Evolutionary conservation across 2,797 vertebrate genomes (phyloP).

Genomic region (Momotus momota): DNA sequence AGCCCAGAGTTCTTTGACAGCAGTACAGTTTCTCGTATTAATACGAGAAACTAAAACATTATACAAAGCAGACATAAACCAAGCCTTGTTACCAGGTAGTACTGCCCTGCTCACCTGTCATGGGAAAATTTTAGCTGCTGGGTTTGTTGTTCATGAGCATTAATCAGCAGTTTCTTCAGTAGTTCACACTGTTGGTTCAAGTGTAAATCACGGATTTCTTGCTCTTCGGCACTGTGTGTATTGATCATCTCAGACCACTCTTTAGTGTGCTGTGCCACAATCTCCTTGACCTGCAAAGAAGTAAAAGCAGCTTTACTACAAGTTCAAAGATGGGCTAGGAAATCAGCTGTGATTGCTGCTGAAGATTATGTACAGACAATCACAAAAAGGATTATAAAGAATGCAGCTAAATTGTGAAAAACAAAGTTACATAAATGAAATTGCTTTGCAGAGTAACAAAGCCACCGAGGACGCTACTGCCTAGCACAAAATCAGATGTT

Average conservation of each 20-base stretch:
- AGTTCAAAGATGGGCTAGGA: neutral
- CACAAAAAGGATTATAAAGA: neutral
- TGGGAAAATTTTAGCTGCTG: constrained; percentile 94
- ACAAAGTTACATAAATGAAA: neutral
- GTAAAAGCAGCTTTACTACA: neutral
- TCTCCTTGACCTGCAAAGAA: constrained; percentile 90
- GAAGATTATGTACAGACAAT: neutral
- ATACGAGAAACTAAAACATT: neutral
- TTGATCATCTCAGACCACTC: constrained; percentile 98
- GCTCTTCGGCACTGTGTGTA: constrained; percentile 91
- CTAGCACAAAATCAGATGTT: neutral
- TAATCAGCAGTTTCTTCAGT: constrained; percentile 89
- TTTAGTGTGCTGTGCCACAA: constrained; percentile 96
- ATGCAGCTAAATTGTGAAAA: neutral
- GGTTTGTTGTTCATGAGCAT: constrained; percentile 93
- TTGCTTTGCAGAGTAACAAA: neutral
- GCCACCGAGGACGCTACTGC: neutral
- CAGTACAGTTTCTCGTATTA: neutral
- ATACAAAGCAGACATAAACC: neutral
- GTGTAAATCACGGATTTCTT: constrained; percentile 91
- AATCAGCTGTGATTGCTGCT: neutral
- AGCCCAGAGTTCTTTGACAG: neutral
- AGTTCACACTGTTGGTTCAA: constrained; percentile 94
- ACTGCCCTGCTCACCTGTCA: constrained; percentile 84
- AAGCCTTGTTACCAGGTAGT: neutral